These are phyloP conservation scores for Sylvietta virens DNA, from an alignment of 2,113 vertebrate genomes.

Conservation along the genomic window DNA sequence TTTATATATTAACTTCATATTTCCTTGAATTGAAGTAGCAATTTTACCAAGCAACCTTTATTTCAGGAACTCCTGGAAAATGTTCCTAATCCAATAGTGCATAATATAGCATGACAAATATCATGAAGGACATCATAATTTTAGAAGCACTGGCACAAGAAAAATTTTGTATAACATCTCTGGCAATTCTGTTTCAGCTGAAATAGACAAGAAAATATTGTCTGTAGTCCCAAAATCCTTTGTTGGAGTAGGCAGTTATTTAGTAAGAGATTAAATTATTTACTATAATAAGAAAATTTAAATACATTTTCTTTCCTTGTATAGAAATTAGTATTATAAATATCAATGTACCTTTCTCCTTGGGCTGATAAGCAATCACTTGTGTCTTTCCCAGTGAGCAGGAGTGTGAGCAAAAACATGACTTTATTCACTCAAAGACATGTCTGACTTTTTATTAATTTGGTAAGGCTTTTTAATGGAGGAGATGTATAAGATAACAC, in stretches of 20 bases:
- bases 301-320: not conserved
- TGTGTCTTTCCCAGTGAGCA: not conserved
- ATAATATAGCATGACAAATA: not conserved
- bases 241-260: not conserved
- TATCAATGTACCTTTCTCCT: not conserved
- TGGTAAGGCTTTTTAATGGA: not conserved
- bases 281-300: not conserved
- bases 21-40: not conserved
- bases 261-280: not conserved
- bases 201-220: not conserved
- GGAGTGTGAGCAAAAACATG: not conserved
- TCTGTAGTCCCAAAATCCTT: not conserved
- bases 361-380: not conserved
- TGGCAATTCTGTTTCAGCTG: not conserved
- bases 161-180: not conserved
- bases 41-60: not conserved
- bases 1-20: not conserved
- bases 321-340: not conserved
- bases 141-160: not conserved
- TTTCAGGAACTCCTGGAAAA: not conserved
- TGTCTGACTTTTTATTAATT: not conserved
- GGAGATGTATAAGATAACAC: not conserved
- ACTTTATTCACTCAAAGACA: not conserved
- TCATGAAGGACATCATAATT: not conserved
- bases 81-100: not conserved